Conservation (phyloP, 2,797 vertebrate species). For the Lagodon rhomboides region DNA sequence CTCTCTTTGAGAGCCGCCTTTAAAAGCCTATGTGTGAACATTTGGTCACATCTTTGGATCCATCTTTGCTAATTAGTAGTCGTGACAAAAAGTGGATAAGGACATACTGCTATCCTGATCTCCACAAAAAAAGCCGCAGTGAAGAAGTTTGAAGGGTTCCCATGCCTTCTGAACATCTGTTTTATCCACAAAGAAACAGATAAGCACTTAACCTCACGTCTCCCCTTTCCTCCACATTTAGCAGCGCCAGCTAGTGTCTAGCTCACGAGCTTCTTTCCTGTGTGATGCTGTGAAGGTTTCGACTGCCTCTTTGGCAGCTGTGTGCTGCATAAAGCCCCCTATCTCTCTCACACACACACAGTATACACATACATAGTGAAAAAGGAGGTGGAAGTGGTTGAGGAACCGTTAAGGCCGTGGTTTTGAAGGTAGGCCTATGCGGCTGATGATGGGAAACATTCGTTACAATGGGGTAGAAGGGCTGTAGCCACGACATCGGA, state of each 20-base stretch:
- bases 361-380: constrained; percentile 65
- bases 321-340: constrained; percentile 61
- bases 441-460: constrained; percentile 93
- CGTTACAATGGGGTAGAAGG: constrained; percentile 84
- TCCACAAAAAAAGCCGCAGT: constrained; percentile 66
- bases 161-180: constrained; percentile 75
- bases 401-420: constrained; percentile 93
- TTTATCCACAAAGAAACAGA: constrained; percentile 74
- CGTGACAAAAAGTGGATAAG: constrained; percentile 49
- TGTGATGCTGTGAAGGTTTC: constrained; percentile 86
- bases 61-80: constrained; percentile 65
- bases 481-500: constrained; percentile 44
- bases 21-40: constrained; percentile 33
- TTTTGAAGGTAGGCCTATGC: constrained; percentile 91
- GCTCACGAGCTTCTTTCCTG: constrained; percentile 76
- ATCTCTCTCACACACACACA: constrained; percentile 47
- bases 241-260: constrained; percentile 65
- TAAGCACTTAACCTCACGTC: constrained; percentile 66
- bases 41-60: constrained; percentile 30
- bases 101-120: constrained; percentile 39
- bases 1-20: constrained; percentile 21
- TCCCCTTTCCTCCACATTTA: constrained; percentile 68
- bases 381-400: constrained; percentile 93
- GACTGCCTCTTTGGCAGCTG: constrained; percentile 81
- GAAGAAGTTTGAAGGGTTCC: constrained; percentile 65